These are phyloP conservation scores for Tricholauxania praeusta DNA, from an alignment of 2,888 invertebrate genomes.

Conservation along the genomic window DNA sequence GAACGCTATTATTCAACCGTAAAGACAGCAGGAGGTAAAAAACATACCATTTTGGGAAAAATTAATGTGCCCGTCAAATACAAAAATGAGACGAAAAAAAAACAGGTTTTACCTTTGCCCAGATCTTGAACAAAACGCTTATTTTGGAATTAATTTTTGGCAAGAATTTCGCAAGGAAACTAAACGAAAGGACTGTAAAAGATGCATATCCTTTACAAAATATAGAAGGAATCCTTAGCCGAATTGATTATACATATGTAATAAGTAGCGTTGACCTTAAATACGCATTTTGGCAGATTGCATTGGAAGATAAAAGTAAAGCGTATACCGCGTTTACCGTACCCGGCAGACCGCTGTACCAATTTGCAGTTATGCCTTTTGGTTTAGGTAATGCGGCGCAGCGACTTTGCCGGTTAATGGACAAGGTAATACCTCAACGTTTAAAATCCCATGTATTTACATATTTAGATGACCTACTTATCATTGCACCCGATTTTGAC, in stretches of 20 bases:
- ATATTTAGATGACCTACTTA: conserved; percentile 13
- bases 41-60: conserved; percentile 25
- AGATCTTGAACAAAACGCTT: conserved; percentile 33
- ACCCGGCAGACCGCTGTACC: conserved; percentile 28
- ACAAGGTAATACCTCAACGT: not conserved
- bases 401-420: conserved; percentile 14
- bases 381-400: not conserved
- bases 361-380: conserved; percentile 3
- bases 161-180: conserved; percentile 45
- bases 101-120: conserved; percentile 19
- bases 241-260: conserved; percentile 26
- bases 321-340: conserved; percentile 41
- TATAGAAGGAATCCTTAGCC: conserved; percentile 30
- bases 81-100: not conserved
- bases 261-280: conserved; percentile 37
- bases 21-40: conserved; percentile 16
- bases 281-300: conserved; percentile 36
- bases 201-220: conserved; percentile 29
- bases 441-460: conserved; percentile 1
- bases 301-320: conserved; percentile 32
- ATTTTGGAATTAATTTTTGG: conserved; percentile 43
- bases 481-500: conserved; percentile 8
- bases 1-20: conserved; percentile 16
- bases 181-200: conserved; percentile 47
- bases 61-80: not conserved